Evolutionary conservation across 2,797 vertebrate species (phyloP).

Genomic region (Crax fasciolata): DNA sequence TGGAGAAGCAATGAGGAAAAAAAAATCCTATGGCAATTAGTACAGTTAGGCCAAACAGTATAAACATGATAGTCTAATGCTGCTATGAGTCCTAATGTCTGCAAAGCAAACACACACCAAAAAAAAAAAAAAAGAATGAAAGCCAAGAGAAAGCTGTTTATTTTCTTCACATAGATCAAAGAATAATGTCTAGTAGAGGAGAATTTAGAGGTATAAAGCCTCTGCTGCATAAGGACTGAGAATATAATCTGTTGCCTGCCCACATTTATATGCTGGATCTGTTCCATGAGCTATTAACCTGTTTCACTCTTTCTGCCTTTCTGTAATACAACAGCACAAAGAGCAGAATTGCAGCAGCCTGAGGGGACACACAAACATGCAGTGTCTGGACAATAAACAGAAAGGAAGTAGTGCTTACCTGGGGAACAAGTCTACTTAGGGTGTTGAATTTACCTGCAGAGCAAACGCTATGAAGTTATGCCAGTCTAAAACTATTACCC

Average conservation of each 20-base stretch:
- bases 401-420: neutral
- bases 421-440: neutral
- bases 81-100: neutral
- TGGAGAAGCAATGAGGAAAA: neutral
- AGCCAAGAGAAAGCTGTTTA: neutral
- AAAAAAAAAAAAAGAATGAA: neutral
- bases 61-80: neutral
- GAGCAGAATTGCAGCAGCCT: neutral
- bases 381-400: neutral
- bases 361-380: neutral
- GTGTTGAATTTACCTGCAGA: neutral
- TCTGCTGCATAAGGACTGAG: neutral
- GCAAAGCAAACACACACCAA: conserved; percentile 16
- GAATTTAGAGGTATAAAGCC: neutral
- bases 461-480: neutral
- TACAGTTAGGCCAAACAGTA: neutral
- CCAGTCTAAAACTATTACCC: neutral
- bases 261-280: neutral
- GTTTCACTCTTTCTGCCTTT: neutral
- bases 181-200: neutral
- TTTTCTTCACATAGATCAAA: neutral
- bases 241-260: neutral
- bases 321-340: neutral
- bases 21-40: conserved; percentile 1
- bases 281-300: neutral